Conservation (phyloP, 2,888 invertebrate species). For the Chrysina gloriosa region DNA sequence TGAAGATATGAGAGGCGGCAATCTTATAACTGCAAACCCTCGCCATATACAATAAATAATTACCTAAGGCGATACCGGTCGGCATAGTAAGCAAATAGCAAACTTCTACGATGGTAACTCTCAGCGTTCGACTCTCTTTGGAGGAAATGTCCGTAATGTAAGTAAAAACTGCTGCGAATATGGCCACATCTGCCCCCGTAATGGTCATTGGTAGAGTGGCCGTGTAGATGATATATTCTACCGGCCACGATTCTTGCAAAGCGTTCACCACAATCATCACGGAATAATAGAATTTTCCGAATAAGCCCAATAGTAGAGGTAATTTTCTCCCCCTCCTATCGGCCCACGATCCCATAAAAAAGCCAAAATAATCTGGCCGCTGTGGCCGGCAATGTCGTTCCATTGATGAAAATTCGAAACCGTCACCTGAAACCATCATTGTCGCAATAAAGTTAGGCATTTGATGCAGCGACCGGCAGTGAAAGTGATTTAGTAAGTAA, state of each 20-base stretch:
- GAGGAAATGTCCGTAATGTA: conserved; percentile 85
- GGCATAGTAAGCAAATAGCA: conserved; percentile 88
- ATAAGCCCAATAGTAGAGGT: conserved; percentile 77
- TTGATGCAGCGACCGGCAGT: no score
- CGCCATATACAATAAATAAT: no score
- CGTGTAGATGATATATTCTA: conserved; percentile 79
- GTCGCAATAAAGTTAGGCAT: no score
- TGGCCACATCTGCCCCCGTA: conserved; percentile 83
- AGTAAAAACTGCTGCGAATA: conserved; percentile 82
- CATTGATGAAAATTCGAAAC: conserved; percentile 82
- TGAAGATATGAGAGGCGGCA: no score
- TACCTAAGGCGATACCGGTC: conserved; percentile 81
- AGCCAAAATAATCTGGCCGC: conserved; percentile 81
- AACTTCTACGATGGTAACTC: conserved; percentile 85
- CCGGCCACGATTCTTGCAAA: conserved; percentile 70
- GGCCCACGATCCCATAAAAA: conserved; percentile 86
- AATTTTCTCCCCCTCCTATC: conserved; percentile 82
- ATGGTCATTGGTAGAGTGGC: conserved; percentile 82
- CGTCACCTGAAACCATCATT: conserved; percentile 71
- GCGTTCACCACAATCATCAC: conserved; percentile 80
- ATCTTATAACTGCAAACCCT: no score
- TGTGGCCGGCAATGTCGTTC: conserved; percentile 80
- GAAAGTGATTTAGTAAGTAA: no score
- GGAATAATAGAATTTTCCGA: conserved; percentile 82
- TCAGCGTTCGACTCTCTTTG: conserved; percentile 75